Evolutionary conservation across 2,113 vertebrate genomes (phyloP).

Genomic region (Phylloscopus trochiloides): DNA sequence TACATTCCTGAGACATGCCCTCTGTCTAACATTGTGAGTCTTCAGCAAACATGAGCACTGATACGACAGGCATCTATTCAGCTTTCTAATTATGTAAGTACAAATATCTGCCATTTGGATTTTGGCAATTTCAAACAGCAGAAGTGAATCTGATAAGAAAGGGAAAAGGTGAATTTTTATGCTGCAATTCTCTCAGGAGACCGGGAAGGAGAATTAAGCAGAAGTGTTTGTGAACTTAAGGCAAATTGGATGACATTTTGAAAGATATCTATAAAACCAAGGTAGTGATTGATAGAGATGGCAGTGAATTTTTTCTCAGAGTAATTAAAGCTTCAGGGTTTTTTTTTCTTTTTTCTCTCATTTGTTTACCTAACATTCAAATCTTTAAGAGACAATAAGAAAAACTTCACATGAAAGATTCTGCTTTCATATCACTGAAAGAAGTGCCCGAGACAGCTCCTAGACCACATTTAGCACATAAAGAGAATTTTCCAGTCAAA

Average conservation of each 20-base stretch:
- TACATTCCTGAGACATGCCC: conserved; percentile 20
- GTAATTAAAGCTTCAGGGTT: not conserved
- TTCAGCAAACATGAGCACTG: not conserved
- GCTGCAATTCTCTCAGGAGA: not conserved
- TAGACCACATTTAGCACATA: not conserved
- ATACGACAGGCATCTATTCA: not conserved
- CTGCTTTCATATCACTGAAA: not conserved
- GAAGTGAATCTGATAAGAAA: not conserved
- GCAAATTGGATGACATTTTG: not conserved
- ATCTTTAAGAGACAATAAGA: not conserved
- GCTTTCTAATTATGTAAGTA: conserved; percentile 7
- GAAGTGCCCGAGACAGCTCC: not conserved
- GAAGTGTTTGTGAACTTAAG: not conserved
- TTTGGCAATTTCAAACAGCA: not conserved
- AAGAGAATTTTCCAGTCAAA: not conserved
- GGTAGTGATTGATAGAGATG: not conserved
- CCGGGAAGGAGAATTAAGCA: not conserved
- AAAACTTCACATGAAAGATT: not conserved
- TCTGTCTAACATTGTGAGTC: not conserved
- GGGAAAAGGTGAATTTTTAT: not conserved
- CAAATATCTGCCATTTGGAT: not conserved
- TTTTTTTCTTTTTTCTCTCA: not conserved
- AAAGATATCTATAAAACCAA: not conserved
- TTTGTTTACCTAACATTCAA: not conserved
- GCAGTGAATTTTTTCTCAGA: not conserved